Conservation (phyloP, 2,113 vertebrate species). For the Serinus canaria region DNA sequence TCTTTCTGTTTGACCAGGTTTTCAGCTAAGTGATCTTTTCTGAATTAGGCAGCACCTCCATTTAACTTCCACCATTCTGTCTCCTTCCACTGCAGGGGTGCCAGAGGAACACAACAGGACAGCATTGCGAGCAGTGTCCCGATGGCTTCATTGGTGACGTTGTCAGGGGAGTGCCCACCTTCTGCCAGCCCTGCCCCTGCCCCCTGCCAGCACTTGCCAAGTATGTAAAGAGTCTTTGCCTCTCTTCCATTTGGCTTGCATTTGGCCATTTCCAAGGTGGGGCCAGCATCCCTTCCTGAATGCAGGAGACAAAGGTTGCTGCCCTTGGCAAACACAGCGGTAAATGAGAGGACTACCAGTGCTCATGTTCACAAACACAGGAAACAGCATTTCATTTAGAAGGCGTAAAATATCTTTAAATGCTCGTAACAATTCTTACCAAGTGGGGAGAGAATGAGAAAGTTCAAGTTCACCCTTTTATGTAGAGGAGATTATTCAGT, state of each 20-base stretch:
- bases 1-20: neutral
- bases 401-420: neutral
- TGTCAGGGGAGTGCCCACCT: conserved; percentile 49
- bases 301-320: neutral
- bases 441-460: neutral
- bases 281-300: neutral
- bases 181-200: conserved; percentile 88
- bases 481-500: neutral
- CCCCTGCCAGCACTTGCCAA: conserved; percentile 84
- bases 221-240: conserved; percentile 68
- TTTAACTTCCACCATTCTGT: neutral
- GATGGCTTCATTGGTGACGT: conserved; percentile 80
- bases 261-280: neutral
- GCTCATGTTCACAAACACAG: neutral
- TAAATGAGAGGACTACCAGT: neutral
- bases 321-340: neutral
- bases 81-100: conserved; percentile 78
- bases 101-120: conserved; percentile 85
- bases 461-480: neutral
- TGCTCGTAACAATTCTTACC: neutral
- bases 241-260: neutral
- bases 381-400: neutral
- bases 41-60: neutral
- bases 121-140: conserved; percentile 88
- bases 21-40: neutral